phyloP scores from a whole-genome alignment of 2,113 vertebrate genomes.

The Centrocercus urophasianus region DNA sequence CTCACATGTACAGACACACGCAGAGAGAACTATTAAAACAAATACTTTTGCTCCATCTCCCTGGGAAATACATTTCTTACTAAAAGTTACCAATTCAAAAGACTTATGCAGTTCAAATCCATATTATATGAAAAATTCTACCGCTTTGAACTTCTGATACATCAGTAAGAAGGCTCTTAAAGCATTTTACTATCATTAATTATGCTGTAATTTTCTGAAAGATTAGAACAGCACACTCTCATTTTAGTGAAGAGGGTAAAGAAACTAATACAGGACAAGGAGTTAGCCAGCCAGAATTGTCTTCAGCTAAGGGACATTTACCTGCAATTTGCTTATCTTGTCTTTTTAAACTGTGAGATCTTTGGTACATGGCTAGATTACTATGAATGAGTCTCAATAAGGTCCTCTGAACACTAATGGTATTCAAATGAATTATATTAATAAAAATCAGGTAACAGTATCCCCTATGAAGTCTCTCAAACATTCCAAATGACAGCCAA shows the following conservation, averaged over 20 bases:
- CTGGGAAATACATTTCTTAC: not conserved
- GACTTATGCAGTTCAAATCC: not conserved
- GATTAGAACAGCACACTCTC: not conserved
- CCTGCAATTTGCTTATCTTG: not conserved
- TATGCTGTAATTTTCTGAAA: conserved; percentile 11
- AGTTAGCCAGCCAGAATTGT: not conserved
- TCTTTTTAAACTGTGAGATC: not conserved
- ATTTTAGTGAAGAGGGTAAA: not conserved
- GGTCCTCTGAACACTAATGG: not conserved
- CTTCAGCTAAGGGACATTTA: not conserved
- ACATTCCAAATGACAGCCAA: not conserved
- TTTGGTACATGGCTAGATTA: not conserved
- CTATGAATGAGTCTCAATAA: not conserved
- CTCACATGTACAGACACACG: not conserved
- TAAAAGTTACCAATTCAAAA: conserved; percentile 14
- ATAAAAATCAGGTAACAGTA: conserved; percentile 8
- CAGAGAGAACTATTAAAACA: conserved; percentile 24
- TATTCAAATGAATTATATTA: conserved; percentile 16
- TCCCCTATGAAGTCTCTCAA: not conserved
- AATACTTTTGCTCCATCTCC: not conserved
- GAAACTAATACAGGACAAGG: not conserved
- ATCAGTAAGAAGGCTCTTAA: not conserved
- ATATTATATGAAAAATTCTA: not conserved
- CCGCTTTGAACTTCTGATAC: not conserved
- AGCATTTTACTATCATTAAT: conserved; percentile 18